These are phyloP conservation scores for Neosalanx taihuensis DNA, from an alignment of 2,797 vertebrate genomes.

Conservation along the genomic window DNA sequence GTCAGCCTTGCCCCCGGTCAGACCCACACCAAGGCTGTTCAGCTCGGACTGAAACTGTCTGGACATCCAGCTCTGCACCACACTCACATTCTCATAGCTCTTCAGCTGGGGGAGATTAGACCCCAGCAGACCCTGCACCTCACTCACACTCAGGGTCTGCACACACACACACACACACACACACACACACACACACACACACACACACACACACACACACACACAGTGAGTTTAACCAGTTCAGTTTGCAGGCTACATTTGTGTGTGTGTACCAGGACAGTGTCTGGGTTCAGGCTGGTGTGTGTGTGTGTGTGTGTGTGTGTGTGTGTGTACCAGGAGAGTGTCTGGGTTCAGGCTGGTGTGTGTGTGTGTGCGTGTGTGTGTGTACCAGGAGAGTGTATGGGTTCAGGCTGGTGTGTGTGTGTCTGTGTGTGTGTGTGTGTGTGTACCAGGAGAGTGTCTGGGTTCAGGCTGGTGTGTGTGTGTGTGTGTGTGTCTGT, in stretches of 20 bases:
- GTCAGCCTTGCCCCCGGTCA: constrained; percentile 48
- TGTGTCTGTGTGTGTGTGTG: too few relatives aligned
- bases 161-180: constrained; percentile 28
- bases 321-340: background rate
- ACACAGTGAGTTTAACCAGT: background rate
- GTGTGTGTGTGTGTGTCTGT: too few relatives aligned
- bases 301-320: too few relatives aligned
- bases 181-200: constrained; percentile 11
- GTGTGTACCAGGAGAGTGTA: constrained; percentile 39
- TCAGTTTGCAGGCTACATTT: too few relatives aligned
- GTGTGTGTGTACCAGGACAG: background rate
- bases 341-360: too few relatives aligned
- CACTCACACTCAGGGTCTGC: constrained; percentile 58
- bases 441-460: constrained; percentile 40
- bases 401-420: too few relatives aligned
- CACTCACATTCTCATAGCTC: constrained; percentile 54
- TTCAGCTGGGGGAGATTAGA: constrained; percentile 53
- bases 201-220: background rate
- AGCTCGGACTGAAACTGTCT: constrained; percentile 48
- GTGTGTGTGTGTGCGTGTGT: constrained; percentile 7
- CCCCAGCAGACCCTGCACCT: constrained; percentile 65
- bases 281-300: too few relatives aligned
- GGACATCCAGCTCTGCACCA: constrained; percentile 55
- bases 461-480: too few relatives aligned
- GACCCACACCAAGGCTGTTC: constrained; percentile 24